Conservation (phyloP, 2,888 invertebrate species). For the Malacosoma neustria region DNA sequence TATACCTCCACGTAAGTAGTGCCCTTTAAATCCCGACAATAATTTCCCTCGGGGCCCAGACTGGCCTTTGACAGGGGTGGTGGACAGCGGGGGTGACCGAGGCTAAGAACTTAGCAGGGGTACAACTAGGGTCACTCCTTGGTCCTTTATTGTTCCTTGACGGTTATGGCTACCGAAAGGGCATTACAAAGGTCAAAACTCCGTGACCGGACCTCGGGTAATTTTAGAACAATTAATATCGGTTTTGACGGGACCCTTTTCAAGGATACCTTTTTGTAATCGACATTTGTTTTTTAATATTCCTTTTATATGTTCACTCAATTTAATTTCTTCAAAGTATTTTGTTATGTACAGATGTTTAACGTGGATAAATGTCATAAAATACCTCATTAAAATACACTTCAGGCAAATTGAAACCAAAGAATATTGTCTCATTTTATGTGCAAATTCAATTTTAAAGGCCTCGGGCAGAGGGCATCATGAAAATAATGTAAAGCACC, state of each 20-base stretch:
- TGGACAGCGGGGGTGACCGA: conserved; percentile 59
- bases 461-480: conserved; percentile 2
- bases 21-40: conserved; percentile 76
- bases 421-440: conserved; percentile 1
- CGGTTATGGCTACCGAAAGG: conserved; percentile 70
- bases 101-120: conserved; percentile 55
- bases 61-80: conserved; percentile 69
- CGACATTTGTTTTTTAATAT: too few species aligned
- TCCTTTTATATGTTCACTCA: too few species aligned
- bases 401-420: not conserved
- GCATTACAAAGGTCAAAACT: conserved; percentile 51
- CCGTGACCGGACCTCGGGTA: conserved; percentile 36
- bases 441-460: conserved; percentile 8
- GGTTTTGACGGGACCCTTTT: too few species aligned
- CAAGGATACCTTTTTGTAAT: too few species aligned
- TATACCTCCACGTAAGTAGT: conserved; percentile 61
- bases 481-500: conserved; percentile 4
- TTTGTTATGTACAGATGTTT: not conserved
- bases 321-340: conserved; percentile 1
- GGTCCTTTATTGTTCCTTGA: conserved; percentile 65
- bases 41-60: conserved; percentile 67
- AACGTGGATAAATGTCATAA: not conserved
- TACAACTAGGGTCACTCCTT: conserved; percentile 57
- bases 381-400: not conserved
- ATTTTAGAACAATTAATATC: conserved; percentile 53